Evolutionary conservation across 2,797 vertebrate genomes (phyloP), one percentile per base, ranked within the genome.

Genomic region (Serranus cabrilla): DNA sequence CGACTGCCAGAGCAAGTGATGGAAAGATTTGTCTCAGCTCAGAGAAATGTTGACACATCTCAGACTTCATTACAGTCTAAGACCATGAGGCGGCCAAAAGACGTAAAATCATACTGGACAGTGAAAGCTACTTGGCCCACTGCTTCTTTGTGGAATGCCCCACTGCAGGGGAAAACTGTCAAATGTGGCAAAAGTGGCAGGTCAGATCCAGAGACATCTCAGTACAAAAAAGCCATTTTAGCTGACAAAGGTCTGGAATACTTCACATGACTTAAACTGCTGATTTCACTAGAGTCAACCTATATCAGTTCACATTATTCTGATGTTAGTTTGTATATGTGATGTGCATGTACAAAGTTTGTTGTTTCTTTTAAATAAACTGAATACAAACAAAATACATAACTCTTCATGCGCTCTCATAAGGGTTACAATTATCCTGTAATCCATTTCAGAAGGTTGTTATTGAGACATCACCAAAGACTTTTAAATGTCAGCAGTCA

Each of bases 401-500:
- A 20, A 58, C 7, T 1, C 7, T 58, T 58, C 21, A 52, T 49
- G 20, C 1, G 2, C 34, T 21, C 60, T 50, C 25, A 39, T 0
- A 10, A 67, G 27, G 2, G 37, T 52, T 23, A 11, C n/a, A 56
- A 59, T 40, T 52, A 62, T 60, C 21, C 12, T 52, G 39, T 18
- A 17, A 62, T 50, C 45, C 7, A 31, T 50, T 51, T 77, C 40
- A 23, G 4, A 40, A 49, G 55, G 63, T 57, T 63, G 51, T 40
- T 59, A 64, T 61, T 27, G 49, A 76, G 45, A 47, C 16, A 49
- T 68, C 45, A 63, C 14, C 9, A 20, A 62, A 50, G 0, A 58
- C 8, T 62, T 51, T 43, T 55, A 54, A 65, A 54, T 46, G 56
- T 52, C 62, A 58, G 49, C 49, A 66, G 63, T 66, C 23, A 61